Conservation (phyloP, 2,113 vertebrate species). For the Daboia siamensis region DNA sequence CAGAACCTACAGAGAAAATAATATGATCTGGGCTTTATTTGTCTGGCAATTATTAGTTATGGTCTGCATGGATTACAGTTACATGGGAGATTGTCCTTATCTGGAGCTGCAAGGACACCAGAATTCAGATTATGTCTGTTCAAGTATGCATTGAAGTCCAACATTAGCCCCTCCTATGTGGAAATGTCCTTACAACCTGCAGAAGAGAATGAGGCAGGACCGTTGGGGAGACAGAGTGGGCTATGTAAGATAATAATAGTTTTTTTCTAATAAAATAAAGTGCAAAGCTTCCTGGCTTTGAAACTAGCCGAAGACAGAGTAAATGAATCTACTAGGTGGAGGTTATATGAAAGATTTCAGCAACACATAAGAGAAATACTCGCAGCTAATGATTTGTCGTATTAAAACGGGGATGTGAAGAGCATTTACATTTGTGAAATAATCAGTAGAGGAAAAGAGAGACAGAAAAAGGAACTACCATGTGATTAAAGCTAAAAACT, state of each 20-base stretch:
- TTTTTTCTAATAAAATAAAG: neutral
- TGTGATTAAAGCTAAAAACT: neutral
- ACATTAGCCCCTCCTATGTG: neutral
- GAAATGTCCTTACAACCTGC: neutral
- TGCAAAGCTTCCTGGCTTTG: neutral
- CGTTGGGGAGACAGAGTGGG: neutral
- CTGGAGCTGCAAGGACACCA: neutral
- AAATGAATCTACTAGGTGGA: neutral
- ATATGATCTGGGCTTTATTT: neutral
- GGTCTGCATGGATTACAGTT: neutral
- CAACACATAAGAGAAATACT: neutral
- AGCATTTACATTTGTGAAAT: neutral
- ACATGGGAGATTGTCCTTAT: neutral
- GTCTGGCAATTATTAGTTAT: neutral
- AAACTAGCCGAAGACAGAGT: neutral
- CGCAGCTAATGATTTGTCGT: neutral
- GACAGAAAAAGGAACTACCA: neutral
- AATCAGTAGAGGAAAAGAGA: neutral
- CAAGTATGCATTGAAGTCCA: neutral
- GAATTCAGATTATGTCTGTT: neutral
- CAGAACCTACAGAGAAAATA: neutral
- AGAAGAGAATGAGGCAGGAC: neutral
- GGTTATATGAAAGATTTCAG: neutral
- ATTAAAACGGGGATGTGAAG: neutral
- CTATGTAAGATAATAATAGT: neutral